Evolutionary conservation across 2,113 vertebrate genomes (phyloP).

Genomic region (Chionomys nivalis): DNA sequence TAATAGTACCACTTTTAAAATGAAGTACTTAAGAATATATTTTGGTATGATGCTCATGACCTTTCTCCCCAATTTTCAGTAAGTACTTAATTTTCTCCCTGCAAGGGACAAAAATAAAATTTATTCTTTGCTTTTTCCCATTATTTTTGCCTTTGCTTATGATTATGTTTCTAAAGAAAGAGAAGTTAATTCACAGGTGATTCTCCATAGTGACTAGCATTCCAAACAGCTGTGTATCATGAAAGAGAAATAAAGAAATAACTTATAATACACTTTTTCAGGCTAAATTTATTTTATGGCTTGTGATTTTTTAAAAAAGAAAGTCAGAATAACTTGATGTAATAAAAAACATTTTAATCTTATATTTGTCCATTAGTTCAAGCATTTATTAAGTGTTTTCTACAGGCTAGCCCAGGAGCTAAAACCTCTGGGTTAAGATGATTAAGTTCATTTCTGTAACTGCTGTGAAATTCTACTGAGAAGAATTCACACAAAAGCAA

Average conservation of each 20-base stretch:
- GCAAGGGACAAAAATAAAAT: slow-evolving; percentile 31
- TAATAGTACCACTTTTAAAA: slow-evolving; percentile 35
- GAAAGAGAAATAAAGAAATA: background rate
- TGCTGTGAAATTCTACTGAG: background rate
- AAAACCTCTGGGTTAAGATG: background rate
- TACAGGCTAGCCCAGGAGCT: background rate
- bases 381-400: background rate
- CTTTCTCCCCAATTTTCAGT: slow-evolving; percentile 49
- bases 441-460: background rate
- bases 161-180: slow-evolving; percentile 48
- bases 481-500: background rate
- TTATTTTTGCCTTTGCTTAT: background rate
- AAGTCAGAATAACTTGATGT: slow-evolving; percentile 20
- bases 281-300: slow-evolving; percentile 52
- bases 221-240: background rate
- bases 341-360: background rate
- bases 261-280: background rate
- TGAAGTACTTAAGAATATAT: slow-evolving; percentile 44
- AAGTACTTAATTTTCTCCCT: slow-evolving; percentile 52
- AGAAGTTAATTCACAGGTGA: slow-evolving; percentile 52
- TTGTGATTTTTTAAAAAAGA: background rate
- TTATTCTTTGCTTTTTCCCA: slow-evolving; percentile 23
- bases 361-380: background rate
- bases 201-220: slow-evolving; percentile 17
- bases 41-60: slow-evolving; percentile 6